Evolutionary conservation across 2,113 vertebrate species (phyloP).

Genomic region (Neotoma lepida): DNA sequence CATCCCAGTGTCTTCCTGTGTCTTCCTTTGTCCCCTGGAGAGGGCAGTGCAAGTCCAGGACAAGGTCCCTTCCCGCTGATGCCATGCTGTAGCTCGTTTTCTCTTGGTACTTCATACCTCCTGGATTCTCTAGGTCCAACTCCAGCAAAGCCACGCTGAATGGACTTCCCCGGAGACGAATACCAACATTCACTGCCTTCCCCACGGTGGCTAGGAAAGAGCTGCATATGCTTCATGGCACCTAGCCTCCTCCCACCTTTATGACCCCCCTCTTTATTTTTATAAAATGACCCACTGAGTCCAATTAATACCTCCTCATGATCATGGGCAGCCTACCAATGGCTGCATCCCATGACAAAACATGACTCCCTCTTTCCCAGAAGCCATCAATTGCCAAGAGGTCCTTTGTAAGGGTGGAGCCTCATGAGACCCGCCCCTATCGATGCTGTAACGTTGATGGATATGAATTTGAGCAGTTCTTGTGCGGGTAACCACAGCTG

Average conservation of each 20-base stretch:
- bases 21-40: neutral
- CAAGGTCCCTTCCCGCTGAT: neutral
- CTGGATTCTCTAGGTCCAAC: neutral
- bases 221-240: too few relatives aligned
- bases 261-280: neutral
- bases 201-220: neutral
- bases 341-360: neutral
- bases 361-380: neutral
- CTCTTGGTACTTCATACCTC: neutral
- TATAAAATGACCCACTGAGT: neutral
- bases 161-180: neutral
- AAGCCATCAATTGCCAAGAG: neutral
- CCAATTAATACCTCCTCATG: neutral
- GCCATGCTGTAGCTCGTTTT: accelerated
- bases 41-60: neutral
- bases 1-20: too few relatives aligned
- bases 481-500: neutral
- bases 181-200: neutral
- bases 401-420: neutral
- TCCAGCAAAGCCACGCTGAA: neutral
- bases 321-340: neutral
- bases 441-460: neutral
- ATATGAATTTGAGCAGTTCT: neutral
- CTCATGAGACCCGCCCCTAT: neutral
- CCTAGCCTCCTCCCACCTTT: neutral